These are phyloP conservation scores for Antitype chi DNA, from an alignment of 2,888 invertebrate species.

Conservation along the genomic window DNA sequence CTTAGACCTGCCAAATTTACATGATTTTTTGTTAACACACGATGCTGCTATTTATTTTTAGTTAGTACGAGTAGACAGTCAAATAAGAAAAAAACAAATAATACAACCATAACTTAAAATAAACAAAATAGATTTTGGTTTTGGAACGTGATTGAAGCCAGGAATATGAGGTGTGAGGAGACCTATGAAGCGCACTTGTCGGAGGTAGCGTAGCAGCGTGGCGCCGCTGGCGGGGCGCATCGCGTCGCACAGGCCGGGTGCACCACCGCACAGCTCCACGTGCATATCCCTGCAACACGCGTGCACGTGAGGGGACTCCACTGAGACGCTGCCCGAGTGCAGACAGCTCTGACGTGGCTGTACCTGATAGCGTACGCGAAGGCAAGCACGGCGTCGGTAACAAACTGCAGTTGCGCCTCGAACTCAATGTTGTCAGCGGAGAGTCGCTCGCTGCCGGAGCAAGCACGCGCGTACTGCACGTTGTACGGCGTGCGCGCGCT, in stretches of 20 bases:
- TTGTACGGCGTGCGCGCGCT: slow-evolving; percentile 96
- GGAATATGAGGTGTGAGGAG: slow-evolving; percentile 12
- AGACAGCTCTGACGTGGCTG: neutral
- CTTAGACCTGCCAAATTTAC: slow-evolving; percentile 93
- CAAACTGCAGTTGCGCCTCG: slow-evolving; percentile 98
- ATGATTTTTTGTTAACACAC: neutral
- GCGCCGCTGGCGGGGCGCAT: slow-evolving; percentile 98
- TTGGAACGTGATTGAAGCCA: neutral
- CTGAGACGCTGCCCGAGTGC: neutral
- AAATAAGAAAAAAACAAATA: neutral
- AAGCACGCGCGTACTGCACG: slow-evolving; percentile 91
- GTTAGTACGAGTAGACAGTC: neutral
- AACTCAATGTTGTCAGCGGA: slow-evolving; percentile 94
- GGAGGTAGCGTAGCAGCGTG: slow-evolving; percentile 95
- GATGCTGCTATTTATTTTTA: neutral
- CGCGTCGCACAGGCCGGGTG: slow-evolving; percentile 94
- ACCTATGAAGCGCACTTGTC: slow-evolving; percentile 94
- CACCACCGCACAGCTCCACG: slow-evolving; percentile 93
- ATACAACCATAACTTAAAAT: neutral
- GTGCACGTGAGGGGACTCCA: neutral
- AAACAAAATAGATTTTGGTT: neutral
- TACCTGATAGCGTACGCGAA: slow-evolving; percentile 96
- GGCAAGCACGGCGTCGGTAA: slow-evolving; percentile 98
- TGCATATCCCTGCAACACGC: slow-evolving; percentile 94
- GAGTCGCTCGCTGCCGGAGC: slow-evolving; percentile 95